Percentiles rank a stretch among this genome's conserved stretches.
Evolutionary conservation across 2,113 vertebrate species (phyloP).

Genomic region (Cochlearius cochlearius): DNA sequence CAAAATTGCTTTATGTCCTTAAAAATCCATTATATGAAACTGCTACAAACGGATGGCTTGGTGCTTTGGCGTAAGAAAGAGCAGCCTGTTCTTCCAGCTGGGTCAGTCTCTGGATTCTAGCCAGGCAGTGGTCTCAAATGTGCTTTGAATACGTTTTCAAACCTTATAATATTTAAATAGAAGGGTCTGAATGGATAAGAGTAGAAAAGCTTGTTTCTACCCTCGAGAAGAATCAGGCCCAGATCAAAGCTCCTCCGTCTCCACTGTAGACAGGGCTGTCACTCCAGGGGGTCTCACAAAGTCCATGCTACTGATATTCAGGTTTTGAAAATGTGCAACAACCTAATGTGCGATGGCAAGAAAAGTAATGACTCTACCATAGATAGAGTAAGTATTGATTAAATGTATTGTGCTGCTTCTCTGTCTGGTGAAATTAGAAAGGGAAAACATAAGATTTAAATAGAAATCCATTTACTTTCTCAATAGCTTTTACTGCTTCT

Average conservation of each 20-base stretch:
- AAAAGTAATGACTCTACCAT: background rate
- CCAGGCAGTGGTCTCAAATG: background rate
- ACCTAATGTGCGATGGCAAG: background rate
- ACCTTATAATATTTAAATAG: background rate
- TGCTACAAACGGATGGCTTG: fast-evolving
- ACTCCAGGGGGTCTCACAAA: background rate
- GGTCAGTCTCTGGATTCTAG: background rate
- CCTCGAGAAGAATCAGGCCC: background rate
- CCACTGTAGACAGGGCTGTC: background rate
- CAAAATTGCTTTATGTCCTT: background rate
- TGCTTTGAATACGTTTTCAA: background rate
- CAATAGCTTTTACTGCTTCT: background rate
- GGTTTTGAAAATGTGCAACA: background rate
- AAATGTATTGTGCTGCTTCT: background rate
- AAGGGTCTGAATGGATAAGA: background rate
- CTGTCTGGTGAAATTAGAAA: background rate
- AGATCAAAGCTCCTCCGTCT: background rate
- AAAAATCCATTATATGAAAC: background rate
- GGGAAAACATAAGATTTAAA: constrained; percentile 36
- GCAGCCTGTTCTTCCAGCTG: background rate
- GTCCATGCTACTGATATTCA: background rate
- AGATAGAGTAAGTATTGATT: background rate
- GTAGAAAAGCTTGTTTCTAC: background rate
- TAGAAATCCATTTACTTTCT: constrained; percentile 30
- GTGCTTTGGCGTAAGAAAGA: background rate